These are phyloP conservation scores for Apocrypta bakeri DNA, from an alignment of 1,140 invertebrate species.

Conservation along the genomic window DNA sequence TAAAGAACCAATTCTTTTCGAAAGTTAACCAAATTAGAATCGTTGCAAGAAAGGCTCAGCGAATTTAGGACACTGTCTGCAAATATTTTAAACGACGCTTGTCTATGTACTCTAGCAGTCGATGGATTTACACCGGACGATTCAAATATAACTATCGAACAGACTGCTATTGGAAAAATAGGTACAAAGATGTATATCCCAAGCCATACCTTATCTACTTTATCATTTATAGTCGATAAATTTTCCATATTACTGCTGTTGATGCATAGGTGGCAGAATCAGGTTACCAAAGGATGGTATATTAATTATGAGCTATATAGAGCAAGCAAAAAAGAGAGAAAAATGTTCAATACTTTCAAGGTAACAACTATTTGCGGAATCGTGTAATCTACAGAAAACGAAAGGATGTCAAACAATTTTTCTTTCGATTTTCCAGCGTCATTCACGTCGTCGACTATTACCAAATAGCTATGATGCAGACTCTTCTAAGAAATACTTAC, in stretches of 20 bases:
- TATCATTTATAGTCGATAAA: too few relatives aligned
- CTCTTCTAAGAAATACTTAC: slow-evolving; percentile 80
- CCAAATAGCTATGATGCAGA: slow-evolving; percentile 81
- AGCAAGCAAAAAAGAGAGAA: slow-evolving; percentile 86
- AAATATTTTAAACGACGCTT: slow-evolving; percentile 81
- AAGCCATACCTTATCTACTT: too few relatives aligned
- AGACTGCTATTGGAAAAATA: slow-evolving; percentile 64
- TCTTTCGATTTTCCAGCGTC: slow-evolving; percentile 76
- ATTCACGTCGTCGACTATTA: slow-evolving; percentile 85
- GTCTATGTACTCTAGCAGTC: slow-evolving; percentile 81
- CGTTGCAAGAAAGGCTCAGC: slow-evolving; percentile 73
- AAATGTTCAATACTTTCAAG: slow-evolving; percentile 77
- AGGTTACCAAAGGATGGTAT: slow-evolving; percentile 66
- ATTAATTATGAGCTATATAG: slow-evolving; percentile 85
- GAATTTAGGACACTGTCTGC: slow-evolving; percentile 78
- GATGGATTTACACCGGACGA: slow-evolving; percentile 84
- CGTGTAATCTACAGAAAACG: background rate
- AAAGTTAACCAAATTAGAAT: slow-evolving; percentile 75
- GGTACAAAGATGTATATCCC: slow-evolving; percentile 53
- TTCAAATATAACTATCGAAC: slow-evolving; percentile 71
- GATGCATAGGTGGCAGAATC: slow-evolving; percentile 59
- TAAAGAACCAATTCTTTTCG: background rate
- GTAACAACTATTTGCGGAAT: slow-evolving; percentile 72
- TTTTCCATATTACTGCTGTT: background rate
- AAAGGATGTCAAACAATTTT: background rate